These are phyloP conservation scores for Gracilinanus agilis DNA, from an alignment of 2,113 vertebrate genomes.

Conservation along the genomic window DNA sequence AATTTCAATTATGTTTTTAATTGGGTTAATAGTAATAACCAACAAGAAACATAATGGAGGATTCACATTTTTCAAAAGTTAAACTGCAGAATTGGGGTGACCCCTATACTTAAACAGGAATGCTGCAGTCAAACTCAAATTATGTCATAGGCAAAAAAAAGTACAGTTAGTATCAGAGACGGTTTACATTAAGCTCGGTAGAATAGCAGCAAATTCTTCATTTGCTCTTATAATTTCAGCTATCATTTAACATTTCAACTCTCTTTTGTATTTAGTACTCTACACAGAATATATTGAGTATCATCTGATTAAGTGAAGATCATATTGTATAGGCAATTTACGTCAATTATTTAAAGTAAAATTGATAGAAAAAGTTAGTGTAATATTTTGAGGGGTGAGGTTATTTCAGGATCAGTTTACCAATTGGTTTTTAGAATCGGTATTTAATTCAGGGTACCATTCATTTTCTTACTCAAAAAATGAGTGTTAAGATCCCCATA, in stretches of 20 bases:
- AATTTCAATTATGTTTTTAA: background rate
- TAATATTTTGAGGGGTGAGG: constrained; percentile 12
- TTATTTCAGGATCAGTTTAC: constrained; percentile 52
- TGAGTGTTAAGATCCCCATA: constrained; percentile 54
- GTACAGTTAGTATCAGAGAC: background rate
- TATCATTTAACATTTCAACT: constrained; percentile 30
- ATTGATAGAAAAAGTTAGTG: constrained; percentile 31
- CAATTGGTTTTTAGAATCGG: constrained; percentile 65
- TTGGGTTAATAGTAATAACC: background rate
- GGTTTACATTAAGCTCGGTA: background rate
- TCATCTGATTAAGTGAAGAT: constrained; percentile 60
- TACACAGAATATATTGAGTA: background rate
- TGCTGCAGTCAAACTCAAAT: background rate
- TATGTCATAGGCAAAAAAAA: background rate
- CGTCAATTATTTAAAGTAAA: constrained; percentile 34
- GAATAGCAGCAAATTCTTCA: background rate
- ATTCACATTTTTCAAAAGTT: background rate
- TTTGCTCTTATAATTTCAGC: constrained; percentile 48
- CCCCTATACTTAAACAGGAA: background rate
- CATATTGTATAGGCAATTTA: background rate
- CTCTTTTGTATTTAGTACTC: constrained; percentile 3
- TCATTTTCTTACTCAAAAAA: constrained; percentile 58
- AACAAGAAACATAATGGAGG: background rate
- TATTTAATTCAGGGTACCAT: constrained; percentile 58
- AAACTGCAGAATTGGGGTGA: constrained; percentile 13